Evolutionary conservation across 1,140 invertebrate species (phyloP).

Genomic region (Sinella curviseta): DNA sequence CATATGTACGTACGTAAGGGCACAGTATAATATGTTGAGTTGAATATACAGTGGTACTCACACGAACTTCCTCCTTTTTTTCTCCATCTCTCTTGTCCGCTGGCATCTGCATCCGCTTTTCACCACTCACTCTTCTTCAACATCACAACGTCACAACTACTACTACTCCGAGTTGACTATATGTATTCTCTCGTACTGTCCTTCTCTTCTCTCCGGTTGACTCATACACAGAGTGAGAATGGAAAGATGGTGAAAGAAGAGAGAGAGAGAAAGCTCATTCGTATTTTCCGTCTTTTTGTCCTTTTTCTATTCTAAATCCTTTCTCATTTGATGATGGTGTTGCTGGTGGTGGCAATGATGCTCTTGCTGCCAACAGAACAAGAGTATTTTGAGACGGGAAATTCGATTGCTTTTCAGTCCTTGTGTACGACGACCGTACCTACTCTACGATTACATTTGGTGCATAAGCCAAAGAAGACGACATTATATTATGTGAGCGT

Average conservation of each 20-base stretch:
- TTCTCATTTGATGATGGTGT: too few relatives aligned
- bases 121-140: not conserved
- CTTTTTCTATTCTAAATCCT: not conserved
- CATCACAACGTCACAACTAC: not conserved
- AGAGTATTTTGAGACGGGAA: too few relatives aligned
- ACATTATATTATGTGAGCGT: too few relatives aligned
- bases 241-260: not conserved
- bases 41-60: not conserved
- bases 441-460: too few relatives aligned
- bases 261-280: not conserved
- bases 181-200: not conserved
- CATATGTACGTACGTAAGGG: not conserved
- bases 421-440: too few relatives aligned
- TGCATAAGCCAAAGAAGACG: too few relatives aligned
- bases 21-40: too few relatives aligned
- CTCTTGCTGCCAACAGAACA: too few relatives aligned
- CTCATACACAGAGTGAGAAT: not conserved
- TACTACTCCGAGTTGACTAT: not conserved
- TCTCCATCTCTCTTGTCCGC: not conserved
- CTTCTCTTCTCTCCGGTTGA: not conserved
- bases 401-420: too few relatives aligned
- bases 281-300: not conserved
- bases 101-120: constrained; percentile 20
- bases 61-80: constrained; percentile 8
- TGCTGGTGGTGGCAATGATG: too few relatives aligned